Evolutionary conservation across 2,888 invertebrate species (phyloP).

Genomic region (Hirudinaria manillensis): DNA sequence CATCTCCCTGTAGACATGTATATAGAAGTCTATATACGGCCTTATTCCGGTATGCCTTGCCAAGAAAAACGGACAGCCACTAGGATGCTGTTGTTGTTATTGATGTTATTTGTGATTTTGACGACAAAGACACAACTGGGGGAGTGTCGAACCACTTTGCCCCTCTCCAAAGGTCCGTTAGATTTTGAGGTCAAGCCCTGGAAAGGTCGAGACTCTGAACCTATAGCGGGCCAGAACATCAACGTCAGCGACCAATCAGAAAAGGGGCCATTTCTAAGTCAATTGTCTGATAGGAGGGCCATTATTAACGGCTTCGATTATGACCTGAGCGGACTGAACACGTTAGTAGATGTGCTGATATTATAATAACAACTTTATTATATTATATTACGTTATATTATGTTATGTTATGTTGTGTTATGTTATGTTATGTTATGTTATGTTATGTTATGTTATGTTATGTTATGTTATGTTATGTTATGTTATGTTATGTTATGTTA

Average conservation of each 20-base stretch:
- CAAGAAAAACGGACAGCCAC: not conserved
- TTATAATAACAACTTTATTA: too few species aligned
- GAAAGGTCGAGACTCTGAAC: too few species aligned
- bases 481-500: too few species aligned
- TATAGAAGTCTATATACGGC: too few species aligned
- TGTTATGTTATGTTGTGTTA: too few species aligned
- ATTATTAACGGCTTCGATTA: not conserved
- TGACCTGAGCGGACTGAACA: not conserved
- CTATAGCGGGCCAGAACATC: not conserved
- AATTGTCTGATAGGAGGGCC: not conserved
- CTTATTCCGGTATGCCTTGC: not conserved
- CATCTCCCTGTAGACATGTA: too few species aligned
- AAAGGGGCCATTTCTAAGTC: not conserved
- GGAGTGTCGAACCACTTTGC: not conserved
- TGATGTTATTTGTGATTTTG: not conserved
- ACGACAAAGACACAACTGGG: not conserved
- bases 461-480: too few species aligned
- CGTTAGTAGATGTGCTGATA: not conserved
- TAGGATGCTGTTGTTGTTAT: not conserved
- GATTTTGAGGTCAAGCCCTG: not conserved
- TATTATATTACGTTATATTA: too few species aligned
- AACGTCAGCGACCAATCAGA: not conserved
- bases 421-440: too few species aligned
- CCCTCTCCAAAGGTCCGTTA: not conserved
- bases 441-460: too few species aligned